Evolutionary conservation across 2,113 vertebrate genomes (phyloP).

Genomic region (Cyanoderma ruficeps): DNA sequence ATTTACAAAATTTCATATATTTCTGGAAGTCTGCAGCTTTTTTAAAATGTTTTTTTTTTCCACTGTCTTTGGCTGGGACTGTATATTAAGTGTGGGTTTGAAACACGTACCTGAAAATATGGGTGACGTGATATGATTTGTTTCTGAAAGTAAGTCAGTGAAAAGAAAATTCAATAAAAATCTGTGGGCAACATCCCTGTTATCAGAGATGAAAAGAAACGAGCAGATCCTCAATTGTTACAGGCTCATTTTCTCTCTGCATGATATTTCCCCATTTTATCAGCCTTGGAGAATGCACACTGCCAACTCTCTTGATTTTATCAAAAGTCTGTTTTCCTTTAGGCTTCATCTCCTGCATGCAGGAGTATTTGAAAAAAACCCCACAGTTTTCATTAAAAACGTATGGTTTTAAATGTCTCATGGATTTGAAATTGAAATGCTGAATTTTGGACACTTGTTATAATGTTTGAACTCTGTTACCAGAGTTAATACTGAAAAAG

Average conservation of each 20-base stretch:
- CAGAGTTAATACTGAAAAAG: background rate
- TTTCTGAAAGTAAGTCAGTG: background rate
- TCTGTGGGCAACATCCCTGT: background rate
- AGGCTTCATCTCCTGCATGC: background rate
- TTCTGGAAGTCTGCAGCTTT: background rate
- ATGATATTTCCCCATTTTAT: background rate
- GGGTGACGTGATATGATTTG: background rate
- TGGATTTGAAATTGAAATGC: background rate
- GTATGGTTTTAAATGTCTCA: background rate
- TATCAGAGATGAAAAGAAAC: background rate
- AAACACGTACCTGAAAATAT: background rate
- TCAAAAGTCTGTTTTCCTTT: background rate
- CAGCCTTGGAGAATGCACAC: background rate
- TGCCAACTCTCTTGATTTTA: background rate
- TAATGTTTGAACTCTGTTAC: background rate
- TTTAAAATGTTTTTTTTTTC: fast-evolving
- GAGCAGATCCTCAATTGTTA: background rate
- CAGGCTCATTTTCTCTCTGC: background rate
- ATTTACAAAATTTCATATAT: background rate
- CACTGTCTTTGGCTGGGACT: background rate
- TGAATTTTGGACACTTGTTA: background rate
- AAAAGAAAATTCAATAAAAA: background rate
- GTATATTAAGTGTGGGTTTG: background rate
- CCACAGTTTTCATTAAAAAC: background rate
- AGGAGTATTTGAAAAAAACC: background rate